Percentiles rank a stretch among this genome's conserved stretches.
Evolutionary conservation across 2,888 invertebrate species (phyloP).

Genomic region (Eristalis arbustorum): DNA sequence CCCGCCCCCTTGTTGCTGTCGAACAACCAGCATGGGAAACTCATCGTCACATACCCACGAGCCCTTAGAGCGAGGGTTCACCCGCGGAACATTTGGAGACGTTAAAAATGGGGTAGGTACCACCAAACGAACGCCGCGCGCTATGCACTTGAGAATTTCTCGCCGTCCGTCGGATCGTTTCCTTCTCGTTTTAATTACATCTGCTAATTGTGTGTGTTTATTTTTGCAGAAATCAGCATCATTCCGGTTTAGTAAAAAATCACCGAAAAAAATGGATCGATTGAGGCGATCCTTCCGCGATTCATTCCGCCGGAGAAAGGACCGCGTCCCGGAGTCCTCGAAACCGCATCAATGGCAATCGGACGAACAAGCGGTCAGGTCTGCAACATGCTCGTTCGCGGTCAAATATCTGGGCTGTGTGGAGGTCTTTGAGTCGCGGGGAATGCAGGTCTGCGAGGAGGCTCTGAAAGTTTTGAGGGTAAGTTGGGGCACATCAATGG

Average conservation of each 20-base stretch:
- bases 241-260: constrained; percentile 82
- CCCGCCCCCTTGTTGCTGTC: neutral
- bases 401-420: constrained; percentile 99
- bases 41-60: constrained; percentile 91
- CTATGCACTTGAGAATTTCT: constrained; percentile 75
- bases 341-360: constrained; percentile 99
- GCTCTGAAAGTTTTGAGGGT: constrained; percentile 98
- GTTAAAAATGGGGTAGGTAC: constrained; percentile 81
- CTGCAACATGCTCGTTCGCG: constrained; percentile 97
- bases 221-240: constrained; percentile 82
- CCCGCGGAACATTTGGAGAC: constrained; percentile 81
- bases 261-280: constrained; percentile 92
- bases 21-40: constrained; percentile 85
- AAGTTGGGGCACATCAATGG: too few species aligned
- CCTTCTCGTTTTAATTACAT: constrained; percentile 46
- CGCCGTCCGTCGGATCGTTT: constrained; percentile 56
- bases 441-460: constrained; percentile 99
- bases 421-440: constrained; percentile 99
- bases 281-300: constrained; percentile 94
- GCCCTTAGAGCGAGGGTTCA: constrained; percentile 86
- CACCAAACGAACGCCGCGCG: neutral
- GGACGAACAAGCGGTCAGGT: constrained; percentile 97
- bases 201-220: constrained; percentile 4
- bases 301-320: constrained; percentile 95
- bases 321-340: constrained; percentile 92